These are phyloP conservation scores for Ursus arctos DNA, from an alignment of 2,113 vertebrate genomes.

Conservation along the genomic window DNA sequence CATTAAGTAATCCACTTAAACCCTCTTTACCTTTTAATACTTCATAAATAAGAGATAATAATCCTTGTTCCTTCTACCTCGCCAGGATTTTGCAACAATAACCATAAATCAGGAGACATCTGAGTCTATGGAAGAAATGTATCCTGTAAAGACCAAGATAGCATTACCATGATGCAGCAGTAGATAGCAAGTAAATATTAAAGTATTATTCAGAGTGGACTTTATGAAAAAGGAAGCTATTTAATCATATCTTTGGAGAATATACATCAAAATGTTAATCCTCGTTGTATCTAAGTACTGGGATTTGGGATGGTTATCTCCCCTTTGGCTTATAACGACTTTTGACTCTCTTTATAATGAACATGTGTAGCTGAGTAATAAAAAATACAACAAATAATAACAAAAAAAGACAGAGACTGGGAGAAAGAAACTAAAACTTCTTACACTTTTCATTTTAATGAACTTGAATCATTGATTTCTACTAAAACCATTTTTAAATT, in stretches of 20 bases:
- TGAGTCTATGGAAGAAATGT: slow-evolving; percentile 8
- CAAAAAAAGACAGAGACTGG: neutral
- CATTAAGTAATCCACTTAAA: slow-evolving; percentile 63
- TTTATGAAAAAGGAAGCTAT: slow-evolving; percentile 15
- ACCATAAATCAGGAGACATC: slow-evolving; percentile 57
- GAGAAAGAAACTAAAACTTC: slow-evolving; percentile 42
- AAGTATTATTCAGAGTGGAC: neutral
- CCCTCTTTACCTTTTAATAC: slow-evolving; percentile 56
- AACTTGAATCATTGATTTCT: slow-evolving; percentile 17
- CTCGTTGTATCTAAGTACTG: neutral
- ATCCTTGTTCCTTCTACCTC: slow-evolving; percentile 27
- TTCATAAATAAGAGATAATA: slow-evolving; percentile 68
- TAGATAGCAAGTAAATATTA: neutral
- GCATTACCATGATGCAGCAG: neutral
- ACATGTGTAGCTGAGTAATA: neutral
- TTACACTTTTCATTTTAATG: slow-evolving; percentile 21
- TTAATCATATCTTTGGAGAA: slow-evolving; percentile 7
- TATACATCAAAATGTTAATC: neutral
- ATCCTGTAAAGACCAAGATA: slow-evolving; percentile 34
- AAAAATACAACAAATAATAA: slow-evolving; percentile 44
- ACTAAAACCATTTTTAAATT: slow-evolving; percentile 16
- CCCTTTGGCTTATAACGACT: neutral
- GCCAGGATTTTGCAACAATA: slow-evolving; percentile 34
- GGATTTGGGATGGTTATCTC: neutral
- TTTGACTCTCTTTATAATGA: neutral